A percentile compares a stretch with the other conserved stretches of the same genome.
Evolutionary conservation across 2,797 vertebrate species (phyloP).

Genomic region (Tympanoctomys barrerae): DNA sequence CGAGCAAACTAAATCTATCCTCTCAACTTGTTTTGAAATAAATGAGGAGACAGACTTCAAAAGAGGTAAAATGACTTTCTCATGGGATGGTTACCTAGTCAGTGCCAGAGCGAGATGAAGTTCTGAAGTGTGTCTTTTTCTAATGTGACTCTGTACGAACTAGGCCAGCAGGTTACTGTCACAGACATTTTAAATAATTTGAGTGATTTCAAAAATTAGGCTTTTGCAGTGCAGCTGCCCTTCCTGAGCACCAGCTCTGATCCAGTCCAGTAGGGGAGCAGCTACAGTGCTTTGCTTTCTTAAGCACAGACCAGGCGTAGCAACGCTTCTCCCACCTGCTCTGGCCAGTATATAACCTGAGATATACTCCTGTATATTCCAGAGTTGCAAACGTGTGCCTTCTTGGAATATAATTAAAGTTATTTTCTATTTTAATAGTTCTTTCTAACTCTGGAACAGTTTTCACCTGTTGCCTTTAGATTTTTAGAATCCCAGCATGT

Average conservation of each 20-base stretch:
- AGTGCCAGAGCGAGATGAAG: background rate
- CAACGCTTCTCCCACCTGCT: background rate
- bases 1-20: background rate
- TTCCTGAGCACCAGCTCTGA: background rate
- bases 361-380: background rate
- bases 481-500: background rate
- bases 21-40: background rate
- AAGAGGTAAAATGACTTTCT: background rate
- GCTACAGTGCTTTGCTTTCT: background rate
- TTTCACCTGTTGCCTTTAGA: background rate
- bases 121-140: background rate
- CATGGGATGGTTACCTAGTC: background rate
- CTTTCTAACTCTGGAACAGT: background rate
- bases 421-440: slow-evolving; percentile 9
- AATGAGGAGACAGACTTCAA: background rate
- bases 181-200: background rate
- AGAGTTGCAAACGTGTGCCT: background rate
- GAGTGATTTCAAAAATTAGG: background rate
- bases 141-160: background rate
- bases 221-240: background rate
- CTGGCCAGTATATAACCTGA: background rate
- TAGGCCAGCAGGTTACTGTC: background rate
- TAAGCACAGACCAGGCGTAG: background rate
- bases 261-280: background rate
- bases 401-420: background rate